Percentiles rank a stretch among this genome's conserved stretches.
These are phyloP conservation scores for Brachyalestes nurse DNA, from an alignment of 2,797 vertebrate species.

Conservation along the genomic window DNA sequence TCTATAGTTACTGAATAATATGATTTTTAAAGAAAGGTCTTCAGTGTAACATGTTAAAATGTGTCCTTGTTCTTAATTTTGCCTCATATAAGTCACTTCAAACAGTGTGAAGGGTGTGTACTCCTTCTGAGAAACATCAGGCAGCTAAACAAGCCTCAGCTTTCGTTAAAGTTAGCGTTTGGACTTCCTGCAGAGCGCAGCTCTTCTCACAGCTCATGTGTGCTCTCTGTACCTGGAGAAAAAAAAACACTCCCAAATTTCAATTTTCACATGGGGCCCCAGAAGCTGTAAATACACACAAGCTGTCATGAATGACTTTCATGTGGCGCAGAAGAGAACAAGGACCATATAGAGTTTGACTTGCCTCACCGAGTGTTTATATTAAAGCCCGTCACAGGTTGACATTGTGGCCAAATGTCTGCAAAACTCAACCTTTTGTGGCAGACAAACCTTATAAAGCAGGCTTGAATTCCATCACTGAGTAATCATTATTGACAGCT, in stretches of 20 bases:
- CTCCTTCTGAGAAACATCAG: conserved; percentile 35
- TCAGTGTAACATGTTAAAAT: not conserved
- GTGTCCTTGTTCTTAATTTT: conserved; percentile 22
- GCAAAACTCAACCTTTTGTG: conserved; percentile 41
- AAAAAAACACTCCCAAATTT: conserved; percentile 44
- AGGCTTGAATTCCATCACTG: conserved; percentile 22
- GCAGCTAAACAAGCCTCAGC: conserved; percentile 34
- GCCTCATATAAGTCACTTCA: not conserved
- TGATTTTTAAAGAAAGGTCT: not conserved
- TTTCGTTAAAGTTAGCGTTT: conserved; percentile 42
- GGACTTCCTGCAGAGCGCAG: not conserved
- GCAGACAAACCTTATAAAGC: conserved; percentile 32
- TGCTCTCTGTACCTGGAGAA: conserved; percentile 43
- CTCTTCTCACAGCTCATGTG: conserved; percentile 18
- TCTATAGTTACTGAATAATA: not conserved
- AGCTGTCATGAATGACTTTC: conserved; percentile 56
- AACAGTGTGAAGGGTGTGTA: conserved; percentile 7
- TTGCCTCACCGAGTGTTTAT: conserved; percentile 47
- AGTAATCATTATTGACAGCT: conserved; percentile 43
- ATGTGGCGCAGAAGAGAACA: conserved; percentile 53
- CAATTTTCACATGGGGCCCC: conserved; percentile 51
- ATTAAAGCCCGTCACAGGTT: conserved; percentile 45
- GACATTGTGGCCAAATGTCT: conserved; percentile 52
- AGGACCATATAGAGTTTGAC: conserved; percentile 36
- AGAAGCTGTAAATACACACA: conserved; percentile 52